Conservation (phyloP, 2,797 vertebrate species). For the Chaetophractus vellerosus region DNA sequence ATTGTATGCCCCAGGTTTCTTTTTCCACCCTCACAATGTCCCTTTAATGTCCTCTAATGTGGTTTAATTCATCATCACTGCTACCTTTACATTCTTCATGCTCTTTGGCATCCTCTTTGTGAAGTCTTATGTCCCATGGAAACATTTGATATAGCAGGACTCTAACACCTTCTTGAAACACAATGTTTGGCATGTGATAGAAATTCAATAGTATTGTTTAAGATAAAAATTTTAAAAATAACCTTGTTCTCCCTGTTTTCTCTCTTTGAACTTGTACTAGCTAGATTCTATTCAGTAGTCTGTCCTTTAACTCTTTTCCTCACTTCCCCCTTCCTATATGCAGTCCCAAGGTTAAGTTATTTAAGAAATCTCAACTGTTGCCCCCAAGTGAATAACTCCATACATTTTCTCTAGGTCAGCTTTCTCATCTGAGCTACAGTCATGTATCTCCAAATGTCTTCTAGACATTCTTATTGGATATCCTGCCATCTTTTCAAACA, state of each 20-base stretch:
- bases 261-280: neutral
- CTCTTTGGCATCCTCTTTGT: neutral
- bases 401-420: neutral
- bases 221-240: neutral
- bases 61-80: slow-evolving; percentile 7
- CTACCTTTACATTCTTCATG: neutral
- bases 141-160: neutral
- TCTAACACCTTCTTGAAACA: neutral
- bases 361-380: neutral
- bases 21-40: neutral
- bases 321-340: neutral
- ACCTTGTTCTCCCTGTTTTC: neutral
- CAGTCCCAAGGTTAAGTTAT: neutral
- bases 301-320: neutral
- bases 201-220: neutral
- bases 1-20: neutral
- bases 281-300: neutral
- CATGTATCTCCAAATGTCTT: neutral
- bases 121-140: neutral
- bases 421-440: neutral
- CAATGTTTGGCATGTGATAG: neutral
- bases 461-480: neutral
- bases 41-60: neutral
- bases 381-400: neutral
- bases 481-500: neutral